A percentile compares a stretch with the other conserved stretches of the same genome.
Conservation (phyloP, 2,797 vertebrate genomes). For the Sebastes flavidus region DNA sequence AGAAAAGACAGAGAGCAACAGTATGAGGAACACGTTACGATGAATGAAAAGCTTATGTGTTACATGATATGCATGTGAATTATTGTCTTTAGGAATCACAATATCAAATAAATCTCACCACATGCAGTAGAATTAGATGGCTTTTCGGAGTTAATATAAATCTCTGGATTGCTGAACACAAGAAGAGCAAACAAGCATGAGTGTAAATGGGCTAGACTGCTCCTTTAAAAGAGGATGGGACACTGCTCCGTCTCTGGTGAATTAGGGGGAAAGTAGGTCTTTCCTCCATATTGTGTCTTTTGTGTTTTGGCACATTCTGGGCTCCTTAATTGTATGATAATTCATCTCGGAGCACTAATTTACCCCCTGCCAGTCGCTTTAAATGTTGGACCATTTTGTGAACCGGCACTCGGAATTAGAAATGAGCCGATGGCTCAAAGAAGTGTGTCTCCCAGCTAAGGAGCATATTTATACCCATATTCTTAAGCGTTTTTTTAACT, state of each 20-base stretch:
- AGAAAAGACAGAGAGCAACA: constrained; percentile 29
- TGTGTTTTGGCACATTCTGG: constrained; percentile 89
- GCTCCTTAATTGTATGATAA: constrained; percentile 92
- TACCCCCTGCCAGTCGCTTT: constrained; percentile 89
- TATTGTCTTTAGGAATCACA: not conserved
- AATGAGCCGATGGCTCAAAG: constrained; percentile 85
- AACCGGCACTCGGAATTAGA: constrained; percentile 89
- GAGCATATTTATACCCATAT: constrained; percentile 81
- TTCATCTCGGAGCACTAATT: constrained; percentile 95
- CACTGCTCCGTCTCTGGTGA: constrained; percentile 47
- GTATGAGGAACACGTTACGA: constrained; percentile 9
- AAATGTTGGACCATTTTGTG: constrained; percentile 87
- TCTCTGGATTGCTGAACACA: not conserved
- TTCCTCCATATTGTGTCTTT: constrained; percentile 86
- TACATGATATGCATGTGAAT: not conserved
- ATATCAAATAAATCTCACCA: not conserved
- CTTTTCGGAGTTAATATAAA: not conserved
- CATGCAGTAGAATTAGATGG: not conserved
- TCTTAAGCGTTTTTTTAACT: constrained; percentile 68
- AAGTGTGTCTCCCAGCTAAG: constrained; percentile 81
- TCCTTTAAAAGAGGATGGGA: constrained; percentile 37
- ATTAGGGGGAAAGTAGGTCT: constrained; percentile 70
- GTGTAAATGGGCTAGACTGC: constrained; percentile 18
- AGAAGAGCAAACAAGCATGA: not conserved
- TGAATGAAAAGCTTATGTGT: constrained; percentile 24